phyloP scores from a whole-genome alignment of 2,888 invertebrate genomes.

The Drosophila fulvimacula region DNA sequence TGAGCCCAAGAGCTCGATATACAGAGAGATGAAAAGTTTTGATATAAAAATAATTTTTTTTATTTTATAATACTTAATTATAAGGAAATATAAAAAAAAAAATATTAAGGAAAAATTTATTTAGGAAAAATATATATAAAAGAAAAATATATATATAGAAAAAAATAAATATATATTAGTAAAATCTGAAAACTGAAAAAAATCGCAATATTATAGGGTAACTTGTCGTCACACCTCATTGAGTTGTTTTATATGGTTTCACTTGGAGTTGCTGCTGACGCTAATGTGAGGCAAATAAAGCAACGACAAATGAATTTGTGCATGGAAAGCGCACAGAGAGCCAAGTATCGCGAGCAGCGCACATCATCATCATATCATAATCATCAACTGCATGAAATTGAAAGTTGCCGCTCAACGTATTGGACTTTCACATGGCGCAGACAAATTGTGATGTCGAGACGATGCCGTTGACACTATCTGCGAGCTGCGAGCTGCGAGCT shows the following conservation, averaged over 20 bases:
- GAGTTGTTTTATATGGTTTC: background rate
- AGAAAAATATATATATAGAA: too few relatives aligned
- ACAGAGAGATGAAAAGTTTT: background rate
- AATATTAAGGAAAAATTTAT: too few relatives aligned
- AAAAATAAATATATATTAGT: too few relatives aligned
- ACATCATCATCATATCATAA: slow-evolving; percentile 37
- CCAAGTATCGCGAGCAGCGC: slow-evolving; percentile 25
- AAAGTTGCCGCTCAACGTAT: slow-evolving; percentile 49
- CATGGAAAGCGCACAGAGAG: slow-evolving; percentile 47
- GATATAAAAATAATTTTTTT: background rate
- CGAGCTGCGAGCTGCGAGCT: too few relatives aligned
- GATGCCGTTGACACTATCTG: slow-evolving; percentile 64
- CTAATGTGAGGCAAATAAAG: slow-evolving; percentile 27
- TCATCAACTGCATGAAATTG: slow-evolving; percentile 52
- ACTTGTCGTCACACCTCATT: background rate
- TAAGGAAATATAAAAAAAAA: too few relatives aligned
- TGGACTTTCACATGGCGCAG: slow-evolving; percentile 69
- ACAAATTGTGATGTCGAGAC: slow-evolving; percentile 34
- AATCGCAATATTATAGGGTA: slow-evolving; percentile 40
- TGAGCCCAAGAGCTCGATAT: background rate
- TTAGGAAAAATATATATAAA: too few relatives aligned
- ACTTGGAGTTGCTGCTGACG: slow-evolving; percentile 31
- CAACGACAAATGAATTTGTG: slow-evolving; percentile 29
- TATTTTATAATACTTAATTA: background rate
- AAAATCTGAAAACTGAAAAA: too few relatives aligned